Base-by-base conservation (phyloP, 2,113 vertebrate genomes). In the Sebastes fasciatus region DNA sequence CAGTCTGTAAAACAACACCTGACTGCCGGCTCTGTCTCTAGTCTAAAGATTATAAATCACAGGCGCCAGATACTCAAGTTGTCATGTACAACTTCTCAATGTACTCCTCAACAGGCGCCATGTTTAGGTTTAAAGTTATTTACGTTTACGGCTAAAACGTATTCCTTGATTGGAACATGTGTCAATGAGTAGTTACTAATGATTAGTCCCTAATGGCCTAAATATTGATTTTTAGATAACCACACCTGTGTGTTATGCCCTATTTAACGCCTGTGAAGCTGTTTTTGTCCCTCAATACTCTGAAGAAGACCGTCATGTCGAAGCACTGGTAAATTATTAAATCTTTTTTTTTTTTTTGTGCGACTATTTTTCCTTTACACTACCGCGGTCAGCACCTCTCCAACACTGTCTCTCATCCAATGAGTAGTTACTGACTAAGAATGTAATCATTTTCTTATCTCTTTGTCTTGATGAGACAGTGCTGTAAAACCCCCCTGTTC, bases 1-100 rank as follows among this genome's bases (percentile, higher is more conserved):
- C 77, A 71, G 88, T 86, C 12, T 89, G 81, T 91, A 84, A 83
- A 71, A 52, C 77, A 85, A 90, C 55, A 85, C 80, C 80, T 42
- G 34, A 69, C 71, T 26, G 21, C 65, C 48, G 64, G n/a, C 26
- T 17, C 23, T 2, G 13, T 21, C 48, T 57, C 57, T 34, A 64
- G 52, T 23, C 43, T 60, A 12, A 21, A 5, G 48, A 6, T 76
- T 55, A 61, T 49, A 68, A 78, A 84, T 34, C 34, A 34, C 34
- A 81, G 57, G 42, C 8, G 23, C 14, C 69, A 46, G 2, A 54
- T 19, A 42, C 49, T 23, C 67, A 63, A 34, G 8, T 62, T 64
- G 34, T 74, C 74, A 58, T 73, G 17, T 40, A 13, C 21, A 34
- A 13, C 7, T 42, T 21, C 11, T 73, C 11, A 61, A 19, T 58